Conservation (phyloP, 1,140 invertebrate species). For the Pseudomyrmex gracilis region DNA sequence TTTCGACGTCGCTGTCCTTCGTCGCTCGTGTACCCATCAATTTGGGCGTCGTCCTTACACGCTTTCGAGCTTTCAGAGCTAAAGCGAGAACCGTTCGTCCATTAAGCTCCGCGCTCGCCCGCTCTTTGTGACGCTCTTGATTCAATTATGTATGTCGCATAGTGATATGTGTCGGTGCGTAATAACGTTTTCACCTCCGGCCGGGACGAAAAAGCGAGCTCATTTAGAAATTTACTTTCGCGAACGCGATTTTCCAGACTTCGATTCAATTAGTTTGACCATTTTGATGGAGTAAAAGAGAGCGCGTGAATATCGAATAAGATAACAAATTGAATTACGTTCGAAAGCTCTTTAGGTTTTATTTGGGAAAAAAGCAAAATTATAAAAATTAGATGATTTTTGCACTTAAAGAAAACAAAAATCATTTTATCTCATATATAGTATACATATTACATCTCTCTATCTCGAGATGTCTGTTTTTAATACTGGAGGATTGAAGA, state of each 20-base stretch:
- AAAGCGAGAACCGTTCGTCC: slow-evolving; percentile 62
- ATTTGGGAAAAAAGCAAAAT: no score
- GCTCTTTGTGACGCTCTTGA: slow-evolving; percentile 61
- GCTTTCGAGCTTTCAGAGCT: slow-evolving; percentile 66
- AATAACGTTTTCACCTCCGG: slow-evolving; percentile 34
- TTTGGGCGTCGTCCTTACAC: slow-evolving; percentile 63
- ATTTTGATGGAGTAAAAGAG: slow-evolving; percentile 9
- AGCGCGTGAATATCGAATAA: slow-evolving; percentile 4
- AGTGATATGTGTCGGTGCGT: slow-evolving; percentile 48
- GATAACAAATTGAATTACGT: not conserved
- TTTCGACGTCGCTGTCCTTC: slow-evolving; percentile 43
- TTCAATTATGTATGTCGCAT: slow-evolving; percentile 59
- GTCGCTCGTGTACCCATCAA: slow-evolving; percentile 59
- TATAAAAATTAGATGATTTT: no score
- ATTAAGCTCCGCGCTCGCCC: slow-evolving; percentile 48
- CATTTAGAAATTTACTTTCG: slow-evolving; percentile 31
- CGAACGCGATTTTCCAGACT: slow-evolving; percentile 26
- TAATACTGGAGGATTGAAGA: no score
- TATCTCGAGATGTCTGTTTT: no score
- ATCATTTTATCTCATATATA: no score
- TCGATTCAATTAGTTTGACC: slow-evolving; percentile 32
- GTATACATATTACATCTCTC: no score
- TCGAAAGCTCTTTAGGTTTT: no score
- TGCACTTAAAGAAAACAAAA: no score
- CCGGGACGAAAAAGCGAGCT: slow-evolving; percentile 21